phyloP scores from a whole-genome alignment of 2,888 invertebrate species.

The Xanthia togata region DNA sequence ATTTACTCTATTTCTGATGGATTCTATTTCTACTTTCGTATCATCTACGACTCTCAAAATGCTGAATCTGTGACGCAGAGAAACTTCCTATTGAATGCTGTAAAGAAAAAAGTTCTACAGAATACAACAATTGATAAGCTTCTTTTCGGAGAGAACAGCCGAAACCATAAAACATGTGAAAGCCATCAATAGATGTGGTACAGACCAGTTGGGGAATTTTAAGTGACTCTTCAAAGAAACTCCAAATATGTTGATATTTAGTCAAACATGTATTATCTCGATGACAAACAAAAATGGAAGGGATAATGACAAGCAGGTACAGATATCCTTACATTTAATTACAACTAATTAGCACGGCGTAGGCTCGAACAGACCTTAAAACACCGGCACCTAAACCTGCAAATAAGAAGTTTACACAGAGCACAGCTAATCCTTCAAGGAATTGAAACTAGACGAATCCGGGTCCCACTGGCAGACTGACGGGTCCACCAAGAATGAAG shows the following conservation, averaged over 20 bases:
- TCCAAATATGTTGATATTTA: too few relatives aligned
- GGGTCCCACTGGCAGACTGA: neutral
- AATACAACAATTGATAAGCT: slow-evolving; percentile 5
- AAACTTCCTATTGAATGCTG: slow-evolving; percentile 19
- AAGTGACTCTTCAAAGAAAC: too few relatives aligned
- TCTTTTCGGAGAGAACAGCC: slow-evolving; percentile 4
- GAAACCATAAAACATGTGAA: slow-evolving; percentile 1
- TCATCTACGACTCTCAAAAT: slow-evolving; percentile 2
- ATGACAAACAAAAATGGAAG: too few relatives aligned
- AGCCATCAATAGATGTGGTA: slow-evolving; percentile 12
- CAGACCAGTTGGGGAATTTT: neutral
- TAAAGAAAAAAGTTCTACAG: slow-evolving; percentile 5
- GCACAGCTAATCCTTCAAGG: neutral
- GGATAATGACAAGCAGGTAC: too few relatives aligned
- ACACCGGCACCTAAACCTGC: neutral
- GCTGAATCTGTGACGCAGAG: slow-evolving; percentile 6
- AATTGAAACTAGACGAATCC: slow-evolving; percentile 11
- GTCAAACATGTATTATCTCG: too few relatives aligned
- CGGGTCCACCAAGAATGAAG: neutral
- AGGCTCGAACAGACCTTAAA: neutral
- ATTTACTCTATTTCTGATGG: slow-evolving; percentile 5
- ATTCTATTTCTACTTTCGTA: neutral
- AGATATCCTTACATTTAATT: too few relatives aligned
- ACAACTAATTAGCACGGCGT: too few relatives aligned
- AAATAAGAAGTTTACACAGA: slow-evolving; percentile 3